Percentiles rank a stretch among this genome's conserved stretches.
Evolutionary conservation across 2,888 invertebrate species (phyloP).

Genomic region (Meiosimyza platycephala): DNA sequence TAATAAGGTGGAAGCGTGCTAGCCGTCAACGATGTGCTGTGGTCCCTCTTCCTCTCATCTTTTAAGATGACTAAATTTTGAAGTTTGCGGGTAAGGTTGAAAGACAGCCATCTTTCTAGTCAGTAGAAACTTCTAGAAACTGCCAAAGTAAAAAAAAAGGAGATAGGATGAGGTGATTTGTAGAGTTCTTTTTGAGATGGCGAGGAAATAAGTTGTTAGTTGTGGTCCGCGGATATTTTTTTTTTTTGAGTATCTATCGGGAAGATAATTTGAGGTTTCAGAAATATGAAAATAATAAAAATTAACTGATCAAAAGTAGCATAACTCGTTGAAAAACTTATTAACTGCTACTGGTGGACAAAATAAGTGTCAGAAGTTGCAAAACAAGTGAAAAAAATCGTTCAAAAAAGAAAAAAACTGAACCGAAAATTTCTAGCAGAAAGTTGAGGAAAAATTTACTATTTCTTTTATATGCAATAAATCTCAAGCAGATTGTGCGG

Average conservation of each 20-base stretch:
- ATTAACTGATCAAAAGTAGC: conserved; percentile 29
- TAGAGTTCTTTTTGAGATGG: conserved; percentile 42
- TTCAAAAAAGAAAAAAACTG: neutral
- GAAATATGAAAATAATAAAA: conserved; percentile 39
- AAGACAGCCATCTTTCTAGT: no score
- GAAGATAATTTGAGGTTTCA: conserved; percentile 3
- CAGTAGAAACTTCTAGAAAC: no score
- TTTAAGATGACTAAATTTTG: no score
- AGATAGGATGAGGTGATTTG: no score
- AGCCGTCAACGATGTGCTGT: no score
- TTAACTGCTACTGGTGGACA: neutral
- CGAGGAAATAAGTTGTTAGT: conserved; percentile 43
- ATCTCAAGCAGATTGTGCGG: no score
- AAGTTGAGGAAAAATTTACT: neutral
- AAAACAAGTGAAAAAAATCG: conserved; percentile 32
- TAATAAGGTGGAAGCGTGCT: no score
- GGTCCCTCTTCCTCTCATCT: no score
- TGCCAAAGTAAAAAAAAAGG: no score
- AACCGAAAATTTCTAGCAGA: conserved; percentile 4
- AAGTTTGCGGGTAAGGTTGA: no score
- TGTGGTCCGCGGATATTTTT: conserved; percentile 41
- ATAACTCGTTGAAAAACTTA: conserved; percentile 22
- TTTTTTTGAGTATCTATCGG: neutral
- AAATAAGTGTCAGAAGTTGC: conserved; percentile 21
- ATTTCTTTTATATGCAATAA: no score